Percentiles rank a stretch among this genome's conserved stretches.
Evolutionary conservation across 1,140 invertebrate species (phyloP).

Genomic region (Nephotettix cincticeps): DNA sequence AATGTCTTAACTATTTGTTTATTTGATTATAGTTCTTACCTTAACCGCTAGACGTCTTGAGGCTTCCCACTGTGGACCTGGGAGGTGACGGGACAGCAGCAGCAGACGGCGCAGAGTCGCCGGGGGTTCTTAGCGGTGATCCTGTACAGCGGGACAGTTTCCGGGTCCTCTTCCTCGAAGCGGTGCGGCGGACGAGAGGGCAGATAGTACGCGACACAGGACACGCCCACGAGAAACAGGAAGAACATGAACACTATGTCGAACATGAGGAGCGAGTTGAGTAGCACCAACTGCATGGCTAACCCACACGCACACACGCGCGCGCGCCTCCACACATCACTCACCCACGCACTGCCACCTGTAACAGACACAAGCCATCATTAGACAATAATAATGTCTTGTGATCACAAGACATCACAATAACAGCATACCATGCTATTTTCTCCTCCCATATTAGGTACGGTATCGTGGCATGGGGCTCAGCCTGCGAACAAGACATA

Average conservation of each 20-base stretch:
- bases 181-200: conserved; percentile 47
- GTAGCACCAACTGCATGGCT: conserved; percentile 75
- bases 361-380: not conserved
- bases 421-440: too few species aligned
- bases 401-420: not conserved
- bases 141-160: not conserved
- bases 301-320: not conserved
- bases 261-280: conserved; percentile 83
- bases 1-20: too few species aligned
- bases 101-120: conserved; percentile 1
- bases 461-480: too few species aligned
- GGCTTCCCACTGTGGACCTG: not conserved
- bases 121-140: conserved; percentile 15
- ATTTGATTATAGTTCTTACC: too few species aligned
- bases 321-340: not conserved
- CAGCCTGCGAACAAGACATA: too few species aligned
- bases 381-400: not conserved
- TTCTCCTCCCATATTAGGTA: too few species aligned
- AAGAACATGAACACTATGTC: conserved; percentile 83
- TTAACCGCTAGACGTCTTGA: conserved; percentile 23
- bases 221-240: conserved; percentile 76
- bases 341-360: not conserved
- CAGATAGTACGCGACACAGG: conserved; percentile 76
- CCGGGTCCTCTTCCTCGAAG: conserved; percentile 37
- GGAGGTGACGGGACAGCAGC: not conserved